phyloP scores from a whole-genome alignment of 2,113 vertebrate species.

The Electrona antarctica region DNA sequence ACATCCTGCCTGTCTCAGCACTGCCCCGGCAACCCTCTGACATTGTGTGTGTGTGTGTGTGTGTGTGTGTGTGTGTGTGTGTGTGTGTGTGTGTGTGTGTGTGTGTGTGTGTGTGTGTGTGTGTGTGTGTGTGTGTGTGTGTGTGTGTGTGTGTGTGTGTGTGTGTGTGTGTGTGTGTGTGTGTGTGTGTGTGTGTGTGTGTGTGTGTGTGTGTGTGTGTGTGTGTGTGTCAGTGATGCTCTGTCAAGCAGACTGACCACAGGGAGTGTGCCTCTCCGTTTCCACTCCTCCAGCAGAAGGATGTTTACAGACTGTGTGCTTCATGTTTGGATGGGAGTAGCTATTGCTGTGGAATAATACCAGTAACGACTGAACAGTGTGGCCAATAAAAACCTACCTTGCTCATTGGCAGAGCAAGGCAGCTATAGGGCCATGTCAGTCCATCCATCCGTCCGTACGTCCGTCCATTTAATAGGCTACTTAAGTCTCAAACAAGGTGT shows the following conservation, averaged over 20 bases:
- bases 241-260: slow-evolving; percentile 88
- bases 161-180: slow-evolving; percentile 81
- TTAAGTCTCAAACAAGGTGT: too few species aligned
- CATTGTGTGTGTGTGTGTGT: slow-evolving; percentile 82
- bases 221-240: slow-evolving; percentile 86
- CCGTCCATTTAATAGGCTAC: too few species aligned
- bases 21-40: slow-evolving; percentile 79
- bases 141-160: slow-evolving; percentile 80
- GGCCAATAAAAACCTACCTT: too few species aligned
- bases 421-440: too few species aligned
- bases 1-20: slow-evolving; percentile 83
- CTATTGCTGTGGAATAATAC: too few species aligned
- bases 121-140: slow-evolving; percentile 76
- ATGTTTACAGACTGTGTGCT: too few species aligned
- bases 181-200: slow-evolving; percentile 82
- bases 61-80: slow-evolving; percentile 79
- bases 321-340: too few species aligned
- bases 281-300: too few species aligned
- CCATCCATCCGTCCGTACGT: too few species aligned
- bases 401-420: too few species aligned
- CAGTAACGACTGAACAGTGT: too few species aligned
- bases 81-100: slow-evolving; percentile 82
- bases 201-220: slow-evolving; percentile 81
- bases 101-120: slow-evolving; percentile 73
- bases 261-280: slow-evolving; percentile 59